Evolutionary conservation across 1,140 invertebrate genomes (phyloP).

Genomic region (Cydia fagiglandana): DNA sequence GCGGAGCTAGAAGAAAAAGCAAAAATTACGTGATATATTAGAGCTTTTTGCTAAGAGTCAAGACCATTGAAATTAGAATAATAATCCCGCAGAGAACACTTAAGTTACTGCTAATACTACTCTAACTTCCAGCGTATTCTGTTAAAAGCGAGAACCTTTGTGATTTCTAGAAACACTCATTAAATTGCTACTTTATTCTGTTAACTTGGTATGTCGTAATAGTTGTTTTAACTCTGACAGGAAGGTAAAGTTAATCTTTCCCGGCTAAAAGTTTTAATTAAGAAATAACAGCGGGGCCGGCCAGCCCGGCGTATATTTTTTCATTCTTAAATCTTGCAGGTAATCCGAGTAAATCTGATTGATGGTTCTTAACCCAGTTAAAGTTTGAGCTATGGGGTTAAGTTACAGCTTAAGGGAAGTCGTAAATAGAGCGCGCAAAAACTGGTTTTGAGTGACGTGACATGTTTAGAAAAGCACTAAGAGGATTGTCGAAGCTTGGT

Average conservation of each 20-base stretch:
- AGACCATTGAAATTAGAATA: neutral
- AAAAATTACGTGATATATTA: neutral
- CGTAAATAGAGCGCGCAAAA: constrained; percentile 1
- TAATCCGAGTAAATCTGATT: constrained; percentile 25
- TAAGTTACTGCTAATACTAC: neutral
- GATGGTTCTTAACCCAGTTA: constrained; percentile 23
- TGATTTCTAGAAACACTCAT: constrained; percentile 9
- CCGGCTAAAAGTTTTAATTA: constrained; percentile 29
- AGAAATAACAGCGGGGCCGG: constrained; percentile 23
- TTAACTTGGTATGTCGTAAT: constrained; percentile 19
- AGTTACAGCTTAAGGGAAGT: neutral
- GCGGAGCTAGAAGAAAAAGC: neutral
- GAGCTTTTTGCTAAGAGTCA: neutral
- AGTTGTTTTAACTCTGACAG: constrained; percentile 20
- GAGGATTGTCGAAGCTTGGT: neutral
- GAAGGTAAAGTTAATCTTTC: constrained; percentile 30
- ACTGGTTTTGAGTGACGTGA: constrained; percentile 13
- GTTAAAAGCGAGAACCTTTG: constrained; percentile 12
- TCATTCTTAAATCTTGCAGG: constrained; percentile 24
- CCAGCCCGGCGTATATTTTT: constrained; percentile 3
- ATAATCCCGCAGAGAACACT: neutral
- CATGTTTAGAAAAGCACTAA: neutral
- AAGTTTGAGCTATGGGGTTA: constrained; percentile 7
- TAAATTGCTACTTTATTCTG: neutral
- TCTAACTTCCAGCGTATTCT: neutral